Evolutionary conservation across 2,113 vertebrate genomes (phyloP), one percentile per base, ranked within the genome.

Genomic region (Spermophilus dauricus): DNA sequence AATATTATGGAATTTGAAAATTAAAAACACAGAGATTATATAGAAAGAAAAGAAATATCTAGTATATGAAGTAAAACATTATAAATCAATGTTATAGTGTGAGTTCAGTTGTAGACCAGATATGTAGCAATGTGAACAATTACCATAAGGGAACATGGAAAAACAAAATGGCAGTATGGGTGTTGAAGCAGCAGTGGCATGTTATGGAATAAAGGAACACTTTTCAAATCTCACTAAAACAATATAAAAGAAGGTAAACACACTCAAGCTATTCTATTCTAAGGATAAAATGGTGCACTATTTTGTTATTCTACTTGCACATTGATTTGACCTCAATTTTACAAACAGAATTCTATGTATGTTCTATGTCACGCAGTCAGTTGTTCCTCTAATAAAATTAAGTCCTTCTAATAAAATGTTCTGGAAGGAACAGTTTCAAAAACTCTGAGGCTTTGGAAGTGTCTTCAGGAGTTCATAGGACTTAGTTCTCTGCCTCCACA

Each of bases 1-100:
- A 70, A 45, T 53, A 81, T 37, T 81, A 76, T 7, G 30, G 56
- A 94, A 89, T 84, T 94, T 94, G 39, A 91, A 91, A 95, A 51
- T 81, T 67, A 63, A 94, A 91, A 89, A 26, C 61, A 63, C 6
- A 65, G 9, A 91, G 30, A 56, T 37, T 92, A 86, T 32, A 85
- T 13, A 84, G 34, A 65, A 87, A 75, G 30, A 30, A 81, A 93
- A 95, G 45, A 53, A 53, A 84, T 32, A 96, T 26, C 76, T 67
- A 1, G 0, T 28, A 67, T 67, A 22, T 65, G 78, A 86, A 95
- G n/a, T 58, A 92, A 86, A 97, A 90, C 16, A 63, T 34, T 48
- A 76, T 76, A 83, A 92, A 45, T 78, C 11, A 70, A 9, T 75
- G 45, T 28, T 83, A 45, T 6, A 81, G 26, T 39, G 4, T 58